phyloP scores from a whole-genome alignment of 2,113 vertebrate species.

The Oceanites oceanicus region DNA sequence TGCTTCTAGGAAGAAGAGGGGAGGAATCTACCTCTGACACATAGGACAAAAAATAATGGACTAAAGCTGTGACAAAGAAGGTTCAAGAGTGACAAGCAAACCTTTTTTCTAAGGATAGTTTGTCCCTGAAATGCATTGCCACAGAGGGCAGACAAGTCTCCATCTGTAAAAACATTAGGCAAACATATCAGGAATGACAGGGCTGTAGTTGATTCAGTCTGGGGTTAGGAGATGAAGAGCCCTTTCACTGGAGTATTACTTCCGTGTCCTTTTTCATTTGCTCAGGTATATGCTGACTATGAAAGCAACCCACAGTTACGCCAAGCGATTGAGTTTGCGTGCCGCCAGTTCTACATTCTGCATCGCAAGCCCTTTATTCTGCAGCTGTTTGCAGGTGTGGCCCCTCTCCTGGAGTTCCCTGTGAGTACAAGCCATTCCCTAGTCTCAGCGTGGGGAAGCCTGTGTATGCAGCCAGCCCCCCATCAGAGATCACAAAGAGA shows the following conservation, averaged over 20 bases:
- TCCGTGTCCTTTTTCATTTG: not conserved
- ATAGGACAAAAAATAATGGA: not conserved
- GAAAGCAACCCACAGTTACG: constrained; percentile 93
- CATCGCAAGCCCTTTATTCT: constrained; percentile 96
- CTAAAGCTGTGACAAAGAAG: not conserved
- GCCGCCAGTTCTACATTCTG: constrained; percentile 96
- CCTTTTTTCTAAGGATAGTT: not conserved
- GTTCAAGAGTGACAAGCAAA: not conserved
- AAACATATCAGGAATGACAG: not conserved
- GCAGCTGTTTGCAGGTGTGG: constrained; percentile 96
- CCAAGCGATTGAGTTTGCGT: constrained; percentile 93
- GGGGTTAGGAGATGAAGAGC: not conserved
- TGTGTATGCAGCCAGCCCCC: not conserved
- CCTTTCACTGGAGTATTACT: not conserved
- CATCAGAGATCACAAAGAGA: not conserved
- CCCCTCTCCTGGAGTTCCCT: constrained; percentile 93
- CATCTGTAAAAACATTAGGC: not conserved
- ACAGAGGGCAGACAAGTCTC: not conserved
- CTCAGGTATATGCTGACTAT: constrained; percentile 93
- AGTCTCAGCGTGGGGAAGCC: not conserved
- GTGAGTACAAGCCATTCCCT: constrained; percentile 72
- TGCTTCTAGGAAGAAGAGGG: not conserved
- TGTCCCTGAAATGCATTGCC: not conserved
- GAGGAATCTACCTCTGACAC: not conserved
- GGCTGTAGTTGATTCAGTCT: not conserved